phyloP scores from a whole-genome alignment of 2,113 vertebrate species.

The Notothenia coriiceps region DNA sequence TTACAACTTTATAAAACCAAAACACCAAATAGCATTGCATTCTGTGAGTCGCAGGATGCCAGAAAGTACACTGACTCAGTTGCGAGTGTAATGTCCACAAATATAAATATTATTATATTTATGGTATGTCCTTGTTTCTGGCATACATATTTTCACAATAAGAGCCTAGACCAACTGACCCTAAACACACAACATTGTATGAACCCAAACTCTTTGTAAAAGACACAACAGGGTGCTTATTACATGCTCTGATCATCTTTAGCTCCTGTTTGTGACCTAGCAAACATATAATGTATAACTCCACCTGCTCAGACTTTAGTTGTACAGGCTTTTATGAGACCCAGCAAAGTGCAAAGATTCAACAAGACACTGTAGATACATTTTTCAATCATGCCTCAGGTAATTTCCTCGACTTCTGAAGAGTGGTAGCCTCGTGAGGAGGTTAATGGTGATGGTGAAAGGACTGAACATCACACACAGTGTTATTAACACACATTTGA shows the following conservation, averaged over 20 bases:
- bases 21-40: conserved; percentile 61
- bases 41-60: conserved; percentile 47
- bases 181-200: conserved; percentile 50
- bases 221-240: conserved; percentile 64
- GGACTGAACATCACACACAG: conserved; percentile 70
- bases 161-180: conserved; percentile 44
- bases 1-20: conserved; percentile 55
- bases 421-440: conserved; percentile 31
- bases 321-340: conserved; percentile 43
- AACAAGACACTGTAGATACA: conserved; percentile 66
- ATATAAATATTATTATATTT: conserved; percentile 56
- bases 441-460: conserved; percentile 63
- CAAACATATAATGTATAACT: conserved; percentile 38
- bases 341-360: conserved; percentile 70
- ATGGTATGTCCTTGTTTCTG: conserved; percentile 50
- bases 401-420: conserved; percentile 46
- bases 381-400: conserved; percentile 63
- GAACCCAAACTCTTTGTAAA: conserved; percentile 57
- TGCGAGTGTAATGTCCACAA: conserved; percentile 40
- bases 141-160: conserved; percentile 59
- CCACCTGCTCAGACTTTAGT: conserved; percentile 30
- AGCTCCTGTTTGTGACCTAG: conserved; percentile 35
- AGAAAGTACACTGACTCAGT: conserved; percentile 38
- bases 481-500: conserved; percentile 65
- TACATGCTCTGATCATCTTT: conserved; percentile 57